Percentiles rank a stretch among this genome's conserved stretches.
These are phyloP conservation scores for Cataglyphis altisquamis DNA, from an alignment of 2,888 invertebrate genomes.

Conservation along the genomic window DNA sequence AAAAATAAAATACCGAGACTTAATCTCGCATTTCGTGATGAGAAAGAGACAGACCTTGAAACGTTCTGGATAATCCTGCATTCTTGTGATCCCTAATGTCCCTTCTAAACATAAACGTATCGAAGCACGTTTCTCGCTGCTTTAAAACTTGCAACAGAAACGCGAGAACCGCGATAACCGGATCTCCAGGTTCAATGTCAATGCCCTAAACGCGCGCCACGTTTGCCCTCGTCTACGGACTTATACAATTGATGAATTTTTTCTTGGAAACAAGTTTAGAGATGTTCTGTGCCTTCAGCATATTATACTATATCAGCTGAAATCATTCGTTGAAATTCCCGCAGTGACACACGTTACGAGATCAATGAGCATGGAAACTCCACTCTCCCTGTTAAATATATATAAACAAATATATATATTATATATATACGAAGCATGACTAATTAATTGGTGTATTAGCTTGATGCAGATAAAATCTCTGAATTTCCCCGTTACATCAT, in stretches of 20 bases:
- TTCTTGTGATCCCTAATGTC: background rate
- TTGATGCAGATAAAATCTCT: constrained; percentile 20
- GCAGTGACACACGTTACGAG: background rate
- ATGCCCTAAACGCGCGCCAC: constrained; percentile 20
- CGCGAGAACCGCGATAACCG: constrained; percentile 35
- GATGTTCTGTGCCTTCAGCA: background rate
- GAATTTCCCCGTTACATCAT: constrained; percentile 38
- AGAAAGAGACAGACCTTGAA: background rate
- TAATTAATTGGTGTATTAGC: background rate
- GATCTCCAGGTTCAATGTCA: constrained; percentile 55
- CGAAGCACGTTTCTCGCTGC: background rate
- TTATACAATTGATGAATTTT: constrained; percentile 23
- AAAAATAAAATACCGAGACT: background rate
- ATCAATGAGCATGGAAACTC: background rate
- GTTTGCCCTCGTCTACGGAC: background rate
- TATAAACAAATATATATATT: background rate
- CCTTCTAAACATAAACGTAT: constrained; percentile 1
- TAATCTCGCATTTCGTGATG: background rate
- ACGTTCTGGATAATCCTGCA: background rate
- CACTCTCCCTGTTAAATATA: background rate
- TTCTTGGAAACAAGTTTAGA: constrained; percentile 30
- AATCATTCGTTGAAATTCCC: constrained; percentile 9
- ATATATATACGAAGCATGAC: background rate
- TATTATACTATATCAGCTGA: background rate
- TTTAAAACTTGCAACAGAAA: constrained; percentile 12